Percentiles rank a stretch among this genome's conserved stretches.
Conservation (phyloP, 2,888 invertebrate species). For the Paralinhomoeus sp. region DNA sequence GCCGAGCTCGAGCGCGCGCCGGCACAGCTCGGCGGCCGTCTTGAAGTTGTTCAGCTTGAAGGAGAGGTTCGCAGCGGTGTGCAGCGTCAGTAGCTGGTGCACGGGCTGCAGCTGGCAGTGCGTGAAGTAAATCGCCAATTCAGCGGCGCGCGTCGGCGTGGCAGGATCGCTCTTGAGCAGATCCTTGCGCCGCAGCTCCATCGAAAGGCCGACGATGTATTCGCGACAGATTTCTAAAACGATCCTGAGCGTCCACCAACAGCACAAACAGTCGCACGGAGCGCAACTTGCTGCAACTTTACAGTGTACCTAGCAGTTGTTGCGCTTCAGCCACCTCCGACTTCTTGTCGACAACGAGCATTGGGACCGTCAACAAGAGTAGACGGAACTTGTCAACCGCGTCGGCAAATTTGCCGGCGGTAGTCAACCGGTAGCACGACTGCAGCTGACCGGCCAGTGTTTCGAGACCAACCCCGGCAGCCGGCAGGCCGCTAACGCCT, state of each 20-base stretch:
- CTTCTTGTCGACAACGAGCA: slow-evolving; percentile 67
- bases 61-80: slow-evolving; percentile 86
- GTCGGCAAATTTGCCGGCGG: slow-evolving; percentile 77
- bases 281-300: no score
- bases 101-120: slow-evolving; percentile 88
- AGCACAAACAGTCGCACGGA: no score
- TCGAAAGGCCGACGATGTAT: slow-evolving; percentile 66
- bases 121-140: slow-evolving; percentile 85
- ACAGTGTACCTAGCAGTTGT: slow-evolving; percentile 55
- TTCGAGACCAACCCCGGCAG: slow-evolving; percentile 50
- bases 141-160: slow-evolving; percentile 53
- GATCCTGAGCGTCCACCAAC: no score
- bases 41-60: slow-evolving; percentile 88
- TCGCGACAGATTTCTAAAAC: slow-evolving; percentile 60
- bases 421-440: slow-evolving; percentile 74
- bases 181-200: slow-evolving; percentile 28
- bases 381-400: slow-evolving; percentile 61
- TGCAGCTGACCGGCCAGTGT: slow-evolving; percentile 63
- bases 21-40: slow-evolving; percentile 77
- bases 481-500: slow-evolving; percentile 56
- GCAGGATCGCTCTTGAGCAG: slow-evolving; percentile 9
- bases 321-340: slow-evolving; percentile 50
- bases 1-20: slow-evolving; percentile 37
- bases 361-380: slow-evolving; percentile 54
- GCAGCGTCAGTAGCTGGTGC: slow-evolving; percentile 65